Conservation (phyloP, 1,140 invertebrate species). For the Pogonomyrmex californicus region DNA sequence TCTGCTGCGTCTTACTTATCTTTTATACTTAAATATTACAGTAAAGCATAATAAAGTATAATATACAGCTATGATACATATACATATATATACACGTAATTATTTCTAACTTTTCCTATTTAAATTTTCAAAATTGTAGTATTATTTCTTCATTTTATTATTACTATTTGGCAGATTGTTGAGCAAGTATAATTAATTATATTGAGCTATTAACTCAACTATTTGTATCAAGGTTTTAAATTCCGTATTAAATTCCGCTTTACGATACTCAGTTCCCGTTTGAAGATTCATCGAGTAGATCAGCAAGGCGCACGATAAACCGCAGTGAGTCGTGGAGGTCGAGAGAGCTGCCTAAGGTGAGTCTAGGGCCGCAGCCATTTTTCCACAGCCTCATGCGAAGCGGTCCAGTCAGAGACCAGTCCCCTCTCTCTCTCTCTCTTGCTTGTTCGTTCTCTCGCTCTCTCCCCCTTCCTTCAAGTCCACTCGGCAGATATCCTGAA, state of each 20-base stretch:
- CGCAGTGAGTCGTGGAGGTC: slow-evolving; percentile 62
- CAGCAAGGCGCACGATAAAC: slow-evolving; percentile 35
- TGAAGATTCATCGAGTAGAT: slow-evolving; percentile 28
- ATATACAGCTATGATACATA: too few species aligned
- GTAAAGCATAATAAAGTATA: not conserved
- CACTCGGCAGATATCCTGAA: slow-evolving; percentile 71
- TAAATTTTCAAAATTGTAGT: not conserved
- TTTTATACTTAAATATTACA: not conserved
- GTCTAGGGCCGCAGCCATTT: slow-evolving; percentile 78
- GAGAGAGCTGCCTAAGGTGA: slow-evolving; percentile 74
- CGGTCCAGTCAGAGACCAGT: slow-evolving; percentile 75
- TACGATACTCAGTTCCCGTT: not conserved
- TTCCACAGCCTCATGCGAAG: slow-evolving; percentile 73
- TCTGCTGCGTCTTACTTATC: not conserved
- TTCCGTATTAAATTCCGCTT: slow-evolving; percentile 11
- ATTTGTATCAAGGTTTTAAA: not conserved
- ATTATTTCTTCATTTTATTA: too few species aligned
- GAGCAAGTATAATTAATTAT: not conserved
- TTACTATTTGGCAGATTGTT: not conserved
- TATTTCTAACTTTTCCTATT: not conserved
- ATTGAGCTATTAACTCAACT: too few species aligned
- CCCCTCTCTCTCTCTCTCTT: slow-evolving; percentile 58
- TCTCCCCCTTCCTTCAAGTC: slow-evolving; percentile 49
- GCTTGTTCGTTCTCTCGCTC: too few species aligned
- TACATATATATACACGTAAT: not conserved